Evolutionary conservation across 2,113 vertebrate species (phyloP).

Genomic region (Chaenocephalus aceratus): DNA sequence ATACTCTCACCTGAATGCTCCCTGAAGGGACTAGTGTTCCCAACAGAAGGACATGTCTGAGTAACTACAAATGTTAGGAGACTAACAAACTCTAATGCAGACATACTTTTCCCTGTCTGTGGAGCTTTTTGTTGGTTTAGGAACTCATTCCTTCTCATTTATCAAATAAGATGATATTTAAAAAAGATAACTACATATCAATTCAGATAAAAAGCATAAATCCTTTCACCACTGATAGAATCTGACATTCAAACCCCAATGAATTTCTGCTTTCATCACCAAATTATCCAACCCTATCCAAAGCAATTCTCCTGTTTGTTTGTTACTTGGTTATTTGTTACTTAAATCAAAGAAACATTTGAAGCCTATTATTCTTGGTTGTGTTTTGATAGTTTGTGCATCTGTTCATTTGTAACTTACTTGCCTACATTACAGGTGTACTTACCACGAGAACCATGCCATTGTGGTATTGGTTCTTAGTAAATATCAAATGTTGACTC

Average conservation of each 20-base stretch:
- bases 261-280: conserved; percentile 18
- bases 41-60: conserved; percentile 46
- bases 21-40: conserved; percentile 27
- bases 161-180: neutral
- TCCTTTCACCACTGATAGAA: neutral
- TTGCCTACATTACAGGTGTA: conserved; percentile 11
- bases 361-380: neutral
- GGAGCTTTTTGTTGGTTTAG: conserved; percentile 13
- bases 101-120: neutral
- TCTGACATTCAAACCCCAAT: neutral
- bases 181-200: neutral
- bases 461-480: neutral
- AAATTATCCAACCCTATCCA: neutral
- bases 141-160: conserved; percentile 34
- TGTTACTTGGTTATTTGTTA: conserved; percentile 26
- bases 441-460: neutral
- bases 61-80: conserved; percentile 17
- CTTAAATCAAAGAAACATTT: conserved; percentile 29
- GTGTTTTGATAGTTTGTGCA: conserved; percentile 8
- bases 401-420: conserved; percentile 25
- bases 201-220: neutral
- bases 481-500: conserved; percentile 3
- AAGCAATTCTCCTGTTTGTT: conserved; percentile 24
- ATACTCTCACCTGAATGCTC: conserved; percentile 48
- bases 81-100: conserved; percentile 31